A percentile compares a stretch with the other conserved stretches of the same genome.
Evolutionary conservation across 1,140 invertebrate species (phyloP).

Genomic region (Orchestia grillus): DNA sequence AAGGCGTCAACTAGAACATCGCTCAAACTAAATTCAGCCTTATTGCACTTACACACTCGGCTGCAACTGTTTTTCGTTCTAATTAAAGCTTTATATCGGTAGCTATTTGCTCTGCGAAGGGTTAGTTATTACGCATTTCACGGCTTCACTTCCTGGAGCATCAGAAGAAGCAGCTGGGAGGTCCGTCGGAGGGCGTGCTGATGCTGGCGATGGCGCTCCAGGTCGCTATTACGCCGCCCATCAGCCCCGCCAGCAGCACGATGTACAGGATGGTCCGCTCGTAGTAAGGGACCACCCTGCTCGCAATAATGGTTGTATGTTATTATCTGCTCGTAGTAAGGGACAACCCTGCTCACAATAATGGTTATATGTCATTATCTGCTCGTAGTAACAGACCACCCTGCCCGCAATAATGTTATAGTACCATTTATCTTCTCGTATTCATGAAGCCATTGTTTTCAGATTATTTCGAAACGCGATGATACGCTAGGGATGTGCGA

Average conservation of each 20-base stretch:
- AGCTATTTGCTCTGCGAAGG: too few relatives aligned
- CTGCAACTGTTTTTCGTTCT: too few relatives aligned
- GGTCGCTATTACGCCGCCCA: neutral
- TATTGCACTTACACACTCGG: too few relatives aligned
- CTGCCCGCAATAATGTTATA: neutral
- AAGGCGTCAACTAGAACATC: too few relatives aligned
- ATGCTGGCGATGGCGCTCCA: slow-evolving; percentile 45
- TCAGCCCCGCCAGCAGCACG: neutral
- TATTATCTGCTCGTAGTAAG: neutral
- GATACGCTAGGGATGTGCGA: too few relatives aligned
- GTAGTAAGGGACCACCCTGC: neutral
- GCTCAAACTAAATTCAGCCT: too few relatives aligned
- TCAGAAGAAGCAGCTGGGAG: neutral
- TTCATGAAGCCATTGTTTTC: neutral
- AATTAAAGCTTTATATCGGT: too few relatives aligned
- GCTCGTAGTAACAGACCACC: neutral
- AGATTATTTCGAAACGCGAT: too few relatives aligned
- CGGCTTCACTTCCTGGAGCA: too few relatives aligned
- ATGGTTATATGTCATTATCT: neutral
- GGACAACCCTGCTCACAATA: neutral
- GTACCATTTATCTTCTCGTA: neutral
- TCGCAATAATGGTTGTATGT: neutral
- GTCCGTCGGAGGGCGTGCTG: neutral
- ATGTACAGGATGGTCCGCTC: slow-evolving; percentile 16
- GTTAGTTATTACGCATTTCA: too few relatives aligned